Conservation (phyloP, 2,797 vertebrate species). For the Anguilla megastoma region DNA sequence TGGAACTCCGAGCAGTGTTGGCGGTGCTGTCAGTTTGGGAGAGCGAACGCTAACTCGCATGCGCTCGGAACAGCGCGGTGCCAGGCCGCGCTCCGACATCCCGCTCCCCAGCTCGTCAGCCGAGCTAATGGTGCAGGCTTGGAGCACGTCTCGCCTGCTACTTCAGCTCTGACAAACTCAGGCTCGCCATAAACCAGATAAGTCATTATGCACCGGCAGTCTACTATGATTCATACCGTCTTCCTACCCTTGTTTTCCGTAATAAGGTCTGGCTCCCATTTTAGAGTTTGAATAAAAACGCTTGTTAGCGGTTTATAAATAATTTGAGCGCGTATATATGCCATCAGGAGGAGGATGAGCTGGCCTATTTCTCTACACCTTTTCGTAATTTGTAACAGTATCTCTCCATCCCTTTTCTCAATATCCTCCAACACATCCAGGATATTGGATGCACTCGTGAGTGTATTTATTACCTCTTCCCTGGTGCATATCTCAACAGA, state of each 20-base stretch:
- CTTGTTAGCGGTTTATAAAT: not conserved
- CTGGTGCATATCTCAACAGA: not conserved
- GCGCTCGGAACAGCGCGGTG: no score
- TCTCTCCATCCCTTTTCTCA: not conserved
- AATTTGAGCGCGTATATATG: not conserved
- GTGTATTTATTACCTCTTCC: slow-evolving; percentile 5
- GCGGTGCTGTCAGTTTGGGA: no score
- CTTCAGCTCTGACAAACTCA: not conserved
- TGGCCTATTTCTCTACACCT: not conserved
- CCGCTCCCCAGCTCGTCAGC: not conserved
- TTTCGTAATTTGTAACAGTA: not conserved
- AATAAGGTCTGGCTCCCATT: not conserved
- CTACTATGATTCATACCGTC: not conserved
- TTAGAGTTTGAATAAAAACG: not conserved
- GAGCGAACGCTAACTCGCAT: no score
- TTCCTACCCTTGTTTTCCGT: not conserved
- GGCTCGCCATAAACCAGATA: not conserved
- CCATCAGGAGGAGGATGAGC: not conserved
- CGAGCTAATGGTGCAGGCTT: not conserved
- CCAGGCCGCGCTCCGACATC: not conserved
- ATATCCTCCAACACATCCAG: not conserved
- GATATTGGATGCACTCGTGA: not conserved
- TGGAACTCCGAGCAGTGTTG: no score
- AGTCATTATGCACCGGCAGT: not conserved
- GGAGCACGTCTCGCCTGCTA: not conserved